Conservation (phyloP, 23 tunicate genomes). For the Pegea sp. region DNA sequence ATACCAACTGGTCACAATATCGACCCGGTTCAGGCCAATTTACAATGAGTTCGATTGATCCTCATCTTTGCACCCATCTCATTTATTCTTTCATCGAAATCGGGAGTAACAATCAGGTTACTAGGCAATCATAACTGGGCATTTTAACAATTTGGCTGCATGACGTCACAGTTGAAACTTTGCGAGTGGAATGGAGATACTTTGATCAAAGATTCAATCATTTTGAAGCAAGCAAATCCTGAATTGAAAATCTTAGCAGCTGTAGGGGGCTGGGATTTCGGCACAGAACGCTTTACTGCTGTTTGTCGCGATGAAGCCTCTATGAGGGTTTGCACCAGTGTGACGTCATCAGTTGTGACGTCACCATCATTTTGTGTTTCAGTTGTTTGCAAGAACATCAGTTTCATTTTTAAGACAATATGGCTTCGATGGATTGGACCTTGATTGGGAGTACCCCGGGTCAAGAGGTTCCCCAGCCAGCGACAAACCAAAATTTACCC, state of each 20-base stretch:
- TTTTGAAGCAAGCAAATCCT: constrained; percentile 57
- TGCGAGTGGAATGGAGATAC: constrained; percentile 88
- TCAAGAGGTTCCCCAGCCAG: constrained; percentile 72
- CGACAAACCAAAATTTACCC: constrained; percentile 51
- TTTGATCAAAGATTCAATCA: constrained; percentile 11
- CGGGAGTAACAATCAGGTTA: constrained; percentile 57
- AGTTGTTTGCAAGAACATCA: constrained; percentile 51
- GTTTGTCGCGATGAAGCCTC: constrained; percentile 29
- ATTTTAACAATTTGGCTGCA: too few relatives aligned
- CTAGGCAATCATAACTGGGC: too few relatives aligned
- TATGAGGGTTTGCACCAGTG: constrained; percentile 19
- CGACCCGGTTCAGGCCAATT: constrained; percentile 68
- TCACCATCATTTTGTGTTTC: background rate
- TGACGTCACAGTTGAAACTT: constrained; percentile 61
- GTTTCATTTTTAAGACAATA: constrained; percentile 36
- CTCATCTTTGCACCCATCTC: constrained; percentile 75
- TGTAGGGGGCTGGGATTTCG: constrained; percentile 98
- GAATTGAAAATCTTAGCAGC: constrained; percentile 43
- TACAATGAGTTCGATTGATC: constrained; percentile 29
- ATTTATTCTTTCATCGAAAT: constrained; percentile 82
- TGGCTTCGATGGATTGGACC: constrained; percentile 86
- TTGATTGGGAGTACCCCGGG: constrained; percentile 99
- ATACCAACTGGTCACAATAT: constrained; percentile 96
- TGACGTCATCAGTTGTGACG: too few relatives aligned
- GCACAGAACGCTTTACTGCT: constrained; percentile 66